These are phyloP conservation scores for Peromyscus maniculatus DNA, from an alignment of 2,113 vertebrate genomes.

Conservation along the genomic window DNA sequence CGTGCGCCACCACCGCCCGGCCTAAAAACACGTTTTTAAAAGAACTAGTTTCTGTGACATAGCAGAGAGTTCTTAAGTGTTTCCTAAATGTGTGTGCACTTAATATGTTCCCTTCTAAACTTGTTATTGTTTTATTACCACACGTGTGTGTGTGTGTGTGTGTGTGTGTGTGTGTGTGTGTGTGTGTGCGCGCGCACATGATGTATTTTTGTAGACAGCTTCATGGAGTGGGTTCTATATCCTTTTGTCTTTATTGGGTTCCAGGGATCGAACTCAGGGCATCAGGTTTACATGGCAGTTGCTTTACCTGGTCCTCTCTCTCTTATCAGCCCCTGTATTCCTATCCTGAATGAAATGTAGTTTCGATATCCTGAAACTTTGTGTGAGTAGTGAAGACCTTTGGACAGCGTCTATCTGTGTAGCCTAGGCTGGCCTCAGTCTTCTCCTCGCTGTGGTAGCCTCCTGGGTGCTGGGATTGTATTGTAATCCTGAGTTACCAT, in stretches of 20 bases:
- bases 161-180: no score
- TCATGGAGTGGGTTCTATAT: neutral
- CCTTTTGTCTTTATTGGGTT: neutral
- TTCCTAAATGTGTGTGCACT: neutral
- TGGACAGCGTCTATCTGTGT: neutral
- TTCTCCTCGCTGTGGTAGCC: neutral
- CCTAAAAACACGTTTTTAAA: neutral
- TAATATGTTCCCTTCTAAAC: neutral
- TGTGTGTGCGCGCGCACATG: neutral
- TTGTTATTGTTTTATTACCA: neutral
- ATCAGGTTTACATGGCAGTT: neutral
- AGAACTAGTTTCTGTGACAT: neutral
- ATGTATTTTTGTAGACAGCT: neutral
- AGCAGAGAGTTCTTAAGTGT: neutral
- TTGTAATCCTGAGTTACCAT: neutral
- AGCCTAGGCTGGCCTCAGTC: neutral
- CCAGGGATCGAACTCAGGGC: neutral
- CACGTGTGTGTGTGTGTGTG: neutral
- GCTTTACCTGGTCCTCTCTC: neutral
- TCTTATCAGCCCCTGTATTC: neutral
- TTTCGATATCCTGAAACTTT: neutral
- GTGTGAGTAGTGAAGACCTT: neutral
- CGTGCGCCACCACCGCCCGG: no score
- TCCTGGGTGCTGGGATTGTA: neutral
- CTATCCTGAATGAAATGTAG: neutral